Conservation (phyloP, 2,888 invertebrate genomes). For the Calameuta idolon region DNA sequence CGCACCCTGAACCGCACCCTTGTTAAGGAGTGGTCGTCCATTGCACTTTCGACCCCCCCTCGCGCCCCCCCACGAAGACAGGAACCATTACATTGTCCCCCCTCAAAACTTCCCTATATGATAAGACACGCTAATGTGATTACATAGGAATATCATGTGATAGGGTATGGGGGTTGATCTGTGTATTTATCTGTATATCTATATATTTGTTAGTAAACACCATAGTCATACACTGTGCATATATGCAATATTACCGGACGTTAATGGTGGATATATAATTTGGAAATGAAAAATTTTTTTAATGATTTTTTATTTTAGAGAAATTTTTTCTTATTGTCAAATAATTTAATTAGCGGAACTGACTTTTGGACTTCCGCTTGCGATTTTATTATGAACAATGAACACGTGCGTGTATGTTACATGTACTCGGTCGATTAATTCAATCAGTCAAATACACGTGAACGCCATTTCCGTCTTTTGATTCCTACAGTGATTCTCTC, state of each 20-base stretch:
- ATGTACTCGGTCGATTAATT: slow-evolving; percentile 16
- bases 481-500: slow-evolving; percentile 17
- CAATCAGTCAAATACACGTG: background rate
- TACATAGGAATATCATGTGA: background rate
- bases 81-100: slow-evolving; percentile 26
- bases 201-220: background rate
- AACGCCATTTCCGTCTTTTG: slow-evolving; percentile 33
- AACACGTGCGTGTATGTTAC: slow-evolving; percentile 36
- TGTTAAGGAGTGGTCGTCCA: slow-evolving; percentile 38
- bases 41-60: slow-evolving; percentile 48
- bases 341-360: background rate
- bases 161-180: background rate
- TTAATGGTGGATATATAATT: background rate
- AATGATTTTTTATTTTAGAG: background rate
- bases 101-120: background rate
- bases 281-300: background rate
- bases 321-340: background rate
- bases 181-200: background rate
- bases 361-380: slow-evolving; percentile 31
- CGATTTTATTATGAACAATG: slow-evolving; percentile 42
- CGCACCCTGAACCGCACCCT: slow-evolving; percentile 51
- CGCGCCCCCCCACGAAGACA: slow-evolving; percentile 38
- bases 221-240: background rate
- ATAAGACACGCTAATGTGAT: slow-evolving; percentile 8
- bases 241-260: background rate